Conservation (phyloP, 2,888 invertebrate genomes). For the Callinectes sapidus region DNA sequence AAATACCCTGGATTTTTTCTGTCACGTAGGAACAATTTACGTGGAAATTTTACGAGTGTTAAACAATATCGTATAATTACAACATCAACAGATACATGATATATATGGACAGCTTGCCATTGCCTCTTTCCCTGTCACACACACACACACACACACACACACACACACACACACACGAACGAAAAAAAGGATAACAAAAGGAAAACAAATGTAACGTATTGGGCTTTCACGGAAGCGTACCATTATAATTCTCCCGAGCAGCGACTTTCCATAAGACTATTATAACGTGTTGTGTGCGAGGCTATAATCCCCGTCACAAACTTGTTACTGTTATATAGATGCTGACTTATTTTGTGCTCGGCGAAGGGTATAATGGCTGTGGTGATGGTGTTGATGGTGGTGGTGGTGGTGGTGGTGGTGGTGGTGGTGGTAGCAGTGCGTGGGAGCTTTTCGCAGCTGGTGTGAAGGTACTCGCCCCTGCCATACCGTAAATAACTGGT, state of each 20-base stretch:
- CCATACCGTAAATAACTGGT: too few species aligned
- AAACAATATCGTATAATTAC: background rate
- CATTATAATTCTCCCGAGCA: background rate
- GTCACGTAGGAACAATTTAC: background rate
- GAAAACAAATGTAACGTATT: background rate
- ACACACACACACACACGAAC: too few species aligned
- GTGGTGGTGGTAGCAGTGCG: background rate
- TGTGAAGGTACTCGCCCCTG: too few species aligned
- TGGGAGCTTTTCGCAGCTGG: too few species aligned
- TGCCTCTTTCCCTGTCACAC: background rate
- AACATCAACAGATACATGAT: background rate
- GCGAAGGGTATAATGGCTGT: background rate
- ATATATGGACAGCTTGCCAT: background rate
- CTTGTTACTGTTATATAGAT: background rate
- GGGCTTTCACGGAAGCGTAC: background rate
- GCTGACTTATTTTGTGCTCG: background rate
- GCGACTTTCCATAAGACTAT: background rate
- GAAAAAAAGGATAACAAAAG: background rate
- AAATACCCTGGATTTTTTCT: background rate
- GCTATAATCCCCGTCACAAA: background rate
- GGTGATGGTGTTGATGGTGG: background rate
- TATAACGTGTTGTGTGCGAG: background rate
- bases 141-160: too few species aligned
- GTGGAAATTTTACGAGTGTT: background rate
- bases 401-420: background rate